Percentiles rank a stretch among this genome's conserved stretches.
Conservation (phyloP, 2,113 vertebrate species). For the Procavia capensis region DNA sequence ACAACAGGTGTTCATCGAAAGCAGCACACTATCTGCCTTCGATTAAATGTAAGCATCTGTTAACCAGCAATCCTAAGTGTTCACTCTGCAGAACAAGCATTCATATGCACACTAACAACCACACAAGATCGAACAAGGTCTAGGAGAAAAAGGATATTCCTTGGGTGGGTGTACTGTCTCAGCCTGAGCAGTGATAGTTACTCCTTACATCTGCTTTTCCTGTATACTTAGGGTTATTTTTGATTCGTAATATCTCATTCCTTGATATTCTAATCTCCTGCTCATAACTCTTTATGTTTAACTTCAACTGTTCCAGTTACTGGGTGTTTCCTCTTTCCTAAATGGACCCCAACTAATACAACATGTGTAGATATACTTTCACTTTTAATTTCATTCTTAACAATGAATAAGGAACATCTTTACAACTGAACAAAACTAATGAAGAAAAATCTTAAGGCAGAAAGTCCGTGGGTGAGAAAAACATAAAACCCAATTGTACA, state of each 20-base stretch:
- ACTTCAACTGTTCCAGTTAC: neutral
- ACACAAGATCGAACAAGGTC: too few species aligned
- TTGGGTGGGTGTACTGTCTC: neutral
- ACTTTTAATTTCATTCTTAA: too few species aligned
- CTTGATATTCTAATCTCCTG: neutral
- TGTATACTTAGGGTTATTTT: neutral
- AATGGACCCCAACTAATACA: neutral
- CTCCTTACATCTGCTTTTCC: neutral
- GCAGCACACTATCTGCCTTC: neutral
- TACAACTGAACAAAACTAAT: neutral
- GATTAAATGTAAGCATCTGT: neutral
- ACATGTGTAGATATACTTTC: neutral
- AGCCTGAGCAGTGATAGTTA: neutral
- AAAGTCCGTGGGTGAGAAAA: neutral
- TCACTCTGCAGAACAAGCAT: neutral
- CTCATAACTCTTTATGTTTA: neutral
- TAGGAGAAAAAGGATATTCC: neutral
- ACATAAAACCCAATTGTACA: neutral
- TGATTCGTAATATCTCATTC: neutral
- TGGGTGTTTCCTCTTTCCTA: conserved; percentile 7
- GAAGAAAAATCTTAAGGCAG: neutral
- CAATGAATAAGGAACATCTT: neutral
- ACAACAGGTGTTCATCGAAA: conserved; percentile 24
- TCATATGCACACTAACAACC: neutral
- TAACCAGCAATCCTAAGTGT: neutral